Evolutionary conservation across 2,888 invertebrate genomes (phyloP).

Genomic region (Erebia palarica): DNA sequence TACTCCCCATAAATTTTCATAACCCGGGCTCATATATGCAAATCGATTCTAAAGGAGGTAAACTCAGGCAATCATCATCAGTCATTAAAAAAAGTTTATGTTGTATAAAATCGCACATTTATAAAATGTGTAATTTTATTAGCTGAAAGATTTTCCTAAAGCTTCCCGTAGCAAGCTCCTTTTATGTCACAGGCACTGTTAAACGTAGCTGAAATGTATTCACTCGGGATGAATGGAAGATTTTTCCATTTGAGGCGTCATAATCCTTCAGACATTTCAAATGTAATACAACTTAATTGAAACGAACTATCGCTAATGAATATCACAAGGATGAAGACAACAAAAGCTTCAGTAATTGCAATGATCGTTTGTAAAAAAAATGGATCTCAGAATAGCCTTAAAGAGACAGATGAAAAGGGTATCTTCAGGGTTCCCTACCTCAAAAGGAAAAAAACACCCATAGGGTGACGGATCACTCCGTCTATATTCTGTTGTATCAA

Average conservation of each 20-base stretch:
- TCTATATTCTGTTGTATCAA: too few species aligned
- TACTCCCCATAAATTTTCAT: too few species aligned
- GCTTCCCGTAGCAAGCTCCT: constrained; percentile 9
- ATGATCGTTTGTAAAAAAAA: constrained; percentile 30
- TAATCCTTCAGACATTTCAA: constrained; percentile 27
- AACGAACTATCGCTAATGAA: constrained; percentile 37
- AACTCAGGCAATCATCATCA: too few species aligned
- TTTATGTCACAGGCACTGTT: constrained; percentile 16
- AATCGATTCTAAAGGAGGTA: too few species aligned
- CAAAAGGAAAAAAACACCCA: too few species aligned
- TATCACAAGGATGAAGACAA: constrained; percentile 13
- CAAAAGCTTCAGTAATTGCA: constrained; percentile 33
- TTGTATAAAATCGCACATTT: neutral
- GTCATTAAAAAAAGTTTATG: too few species aligned
- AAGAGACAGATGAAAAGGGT: constrained; percentile 35
- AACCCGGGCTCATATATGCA: too few species aligned
- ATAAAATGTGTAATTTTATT: constrained; percentile 5
- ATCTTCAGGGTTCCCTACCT: neutral
- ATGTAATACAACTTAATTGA: constrained; percentile 36
- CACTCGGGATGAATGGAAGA: constrained; percentile 15
- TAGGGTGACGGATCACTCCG: too few species aligned
- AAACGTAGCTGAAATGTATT: constrained; percentile 22
- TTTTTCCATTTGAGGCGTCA: constrained; percentile 15
- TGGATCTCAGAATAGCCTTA: constrained; percentile 25
- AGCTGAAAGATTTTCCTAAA: constrained; percentile 3